Conservation (phyloP, 2,888 invertebrate genomes). For the Drosophila greeni region DNA sequence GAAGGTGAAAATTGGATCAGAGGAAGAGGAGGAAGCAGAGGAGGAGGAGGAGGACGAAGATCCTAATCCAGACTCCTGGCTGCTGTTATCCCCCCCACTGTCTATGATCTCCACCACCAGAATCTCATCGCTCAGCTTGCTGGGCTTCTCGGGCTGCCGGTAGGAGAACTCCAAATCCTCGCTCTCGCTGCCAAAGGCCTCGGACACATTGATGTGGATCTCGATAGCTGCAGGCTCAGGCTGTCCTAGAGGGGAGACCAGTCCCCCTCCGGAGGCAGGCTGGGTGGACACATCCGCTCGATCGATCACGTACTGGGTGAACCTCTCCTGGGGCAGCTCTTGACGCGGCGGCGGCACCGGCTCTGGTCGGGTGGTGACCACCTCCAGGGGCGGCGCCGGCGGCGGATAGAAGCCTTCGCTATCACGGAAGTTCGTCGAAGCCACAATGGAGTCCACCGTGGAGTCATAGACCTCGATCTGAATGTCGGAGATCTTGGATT, state of each 20-base stretch:
- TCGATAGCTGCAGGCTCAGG: conserved; percentile 78
- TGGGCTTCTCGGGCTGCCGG: conserved; percentile 62
- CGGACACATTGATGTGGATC: conserved; percentile 78
- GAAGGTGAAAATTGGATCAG: conserved; percentile 69
- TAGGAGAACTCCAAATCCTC: conserved; percentile 78
- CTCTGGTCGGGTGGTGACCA: conserved; percentile 58
- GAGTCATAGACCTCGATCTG: conserved; percentile 78
- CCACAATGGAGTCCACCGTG: conserved; percentile 76
- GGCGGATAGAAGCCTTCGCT: conserved; percentile 53
- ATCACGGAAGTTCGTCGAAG: conserved; percentile 77
- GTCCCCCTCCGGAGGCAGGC: conserved; percentile 57
- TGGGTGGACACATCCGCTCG: conserved; percentile 75
- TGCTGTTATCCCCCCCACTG: conserved; percentile 70
- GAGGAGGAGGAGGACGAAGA: not conserved
- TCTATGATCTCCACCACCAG: conserved; percentile 77
- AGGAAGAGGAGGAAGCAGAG: conserved; percentile 13
- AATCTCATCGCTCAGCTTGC: conserved; percentile 75
- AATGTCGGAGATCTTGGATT: conserved; percentile 77
- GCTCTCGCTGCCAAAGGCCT: conserved; percentile 75
- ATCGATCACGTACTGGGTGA: conserved; percentile 77
- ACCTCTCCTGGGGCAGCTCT: conserved; percentile 67
- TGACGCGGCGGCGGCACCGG: not conserved
- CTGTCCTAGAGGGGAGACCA: conserved; percentile 51
- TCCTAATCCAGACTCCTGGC: conserved; percentile 53
- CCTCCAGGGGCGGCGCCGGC: conserved; percentile 18